Evolutionary conservation across 2,888 invertebrate genomes (phyloP), one percentile per base, ranked within the genome.

Genomic region (Suillia variegata): DNA sequence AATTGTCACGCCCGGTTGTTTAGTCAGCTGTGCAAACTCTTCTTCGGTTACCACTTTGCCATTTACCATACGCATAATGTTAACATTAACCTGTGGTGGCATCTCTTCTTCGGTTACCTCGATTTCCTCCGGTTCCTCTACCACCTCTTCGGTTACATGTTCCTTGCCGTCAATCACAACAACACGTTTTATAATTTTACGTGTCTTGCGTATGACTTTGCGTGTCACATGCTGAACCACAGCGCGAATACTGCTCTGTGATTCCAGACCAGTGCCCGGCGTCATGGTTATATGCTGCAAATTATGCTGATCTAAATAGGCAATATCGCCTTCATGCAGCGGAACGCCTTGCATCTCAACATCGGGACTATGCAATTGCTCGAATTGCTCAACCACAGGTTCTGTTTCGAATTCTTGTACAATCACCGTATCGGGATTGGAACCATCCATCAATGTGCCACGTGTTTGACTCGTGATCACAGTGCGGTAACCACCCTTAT

Each of bases 81-180:
- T 87, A 47, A 89, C 71, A 62, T 76, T 75, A 4, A 81, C 70
- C 51, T 79, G 75, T 2, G 80, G 78, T 17, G 76, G 68, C 1
- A 75, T 58, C 56, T 80, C 74, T 18, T 45, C 45, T 62, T 79
- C 79, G 15, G 72, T 77, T 2, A 82, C 66, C 64, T 82, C 81
- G 20, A 81, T 64, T 65, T 81, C 81, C 79, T 92, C 93, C 0
- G 94, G 94, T 78, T 93, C 93, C 74, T 94, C 94, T 47, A 93
- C 85, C 0, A 93, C 82, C 82, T 94, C 93, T 80, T 94, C 94
- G 6, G 89, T 89, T 0, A 92, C 86, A 62, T 90, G 89, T 82
- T 94, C 94, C 80, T 92, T 90, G 0, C 94, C 94, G 76, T 94
- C 89, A 59, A 93, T 87, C 4, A 93, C 88, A 0, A 90, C 89